Percentiles rank a stretch among this genome's conserved stretches.
Conservation (phyloP, 2,888 invertebrate species). For the Ochropleura plecta region DNA sequence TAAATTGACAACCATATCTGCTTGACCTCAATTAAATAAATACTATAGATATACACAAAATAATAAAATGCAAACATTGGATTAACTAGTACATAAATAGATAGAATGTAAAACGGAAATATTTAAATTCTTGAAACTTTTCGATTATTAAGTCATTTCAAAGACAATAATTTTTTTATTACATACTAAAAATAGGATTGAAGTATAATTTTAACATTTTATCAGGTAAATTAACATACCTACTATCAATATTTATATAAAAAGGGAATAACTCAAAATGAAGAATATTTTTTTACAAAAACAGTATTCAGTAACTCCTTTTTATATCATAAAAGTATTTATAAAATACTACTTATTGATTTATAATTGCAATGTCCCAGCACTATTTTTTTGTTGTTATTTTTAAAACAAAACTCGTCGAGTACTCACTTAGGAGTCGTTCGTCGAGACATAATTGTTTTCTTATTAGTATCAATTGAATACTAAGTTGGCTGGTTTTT, state of each 20-base stretch:
- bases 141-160: conserved; percentile 17
- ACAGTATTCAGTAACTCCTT: neutral
- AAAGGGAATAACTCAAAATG: neutral
- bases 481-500: conserved; percentile 56
- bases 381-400: conserved; percentile 33
- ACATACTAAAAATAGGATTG: neutral
- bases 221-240: neutral
- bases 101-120: neutral
- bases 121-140: conserved; percentile 6
- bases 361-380: conserved; percentile 33
- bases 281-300: neutral
- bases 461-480: conserved; percentile 65
- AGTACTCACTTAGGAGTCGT: conserved; percentile 52
- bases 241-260: neutral
- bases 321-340: neutral
- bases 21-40: too few relatives aligned
- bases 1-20: neutral
- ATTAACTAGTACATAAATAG: neutral
- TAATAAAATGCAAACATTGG: neutral
- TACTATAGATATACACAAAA: too few relatives aligned
- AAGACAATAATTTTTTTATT: neutral
- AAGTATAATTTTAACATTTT: neutral
- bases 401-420: conserved; percentile 47
- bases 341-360: conserved; percentile 18
- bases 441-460: conserved; percentile 63